Base-by-base conservation (phyloP, 2,888 invertebrate species). In the Xylota segnis region DNA sequence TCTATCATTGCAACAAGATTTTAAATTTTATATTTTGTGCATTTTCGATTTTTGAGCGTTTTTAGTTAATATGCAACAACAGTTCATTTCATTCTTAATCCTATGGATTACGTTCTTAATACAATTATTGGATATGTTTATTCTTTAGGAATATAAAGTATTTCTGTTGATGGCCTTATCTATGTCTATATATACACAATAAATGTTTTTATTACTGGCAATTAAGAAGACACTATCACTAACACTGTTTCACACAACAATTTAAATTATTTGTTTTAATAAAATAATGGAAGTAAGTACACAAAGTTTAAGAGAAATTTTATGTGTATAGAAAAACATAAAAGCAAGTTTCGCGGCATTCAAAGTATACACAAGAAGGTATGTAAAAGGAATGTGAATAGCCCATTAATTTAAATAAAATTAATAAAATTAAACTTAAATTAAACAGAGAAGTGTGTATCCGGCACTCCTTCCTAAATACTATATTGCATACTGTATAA, bases 61-160 rank as follows among this genome's bases (percentile, higher is more conserved):
- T 12, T 12, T 1, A 40, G n/a, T n/a, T 40, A n/a, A n/a, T n/a
- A 40, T 40, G 10, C 40, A 40, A 40, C 12, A 12, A 10, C 7
- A 40, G 10, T 4, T 40, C n/a, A 40, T 5, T 9, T n/a, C n/a
- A n/a, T 1, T 40, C n/a, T n/a, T 40, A 4, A 4, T 40, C 10
- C n/a, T 40, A 40, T n/a, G 4, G n/a, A 40, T 40, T 40, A 40
- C 4, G n/a, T 5, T 14, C 40, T 45, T 66, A 56, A 10, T 58
- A 32, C 66, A 29, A 29, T 58, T 65, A 58, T 79, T 65, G 58
- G 79, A 79, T 79, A 79, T 79, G 79, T 79, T 29, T 43, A 65
- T 72, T 79, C 72, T 72, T 63, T 78, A n/a, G 45, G 71, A 71
- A 71, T 78, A 78, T 47, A 71, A 71, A 37, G 43, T 68, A 27